Percentiles rank a stretch among this genome's conserved stretches.
Conservation (phyloP, 2,888 invertebrate genomes). For the Kuschelorhynchus macadamiae region DNA sequence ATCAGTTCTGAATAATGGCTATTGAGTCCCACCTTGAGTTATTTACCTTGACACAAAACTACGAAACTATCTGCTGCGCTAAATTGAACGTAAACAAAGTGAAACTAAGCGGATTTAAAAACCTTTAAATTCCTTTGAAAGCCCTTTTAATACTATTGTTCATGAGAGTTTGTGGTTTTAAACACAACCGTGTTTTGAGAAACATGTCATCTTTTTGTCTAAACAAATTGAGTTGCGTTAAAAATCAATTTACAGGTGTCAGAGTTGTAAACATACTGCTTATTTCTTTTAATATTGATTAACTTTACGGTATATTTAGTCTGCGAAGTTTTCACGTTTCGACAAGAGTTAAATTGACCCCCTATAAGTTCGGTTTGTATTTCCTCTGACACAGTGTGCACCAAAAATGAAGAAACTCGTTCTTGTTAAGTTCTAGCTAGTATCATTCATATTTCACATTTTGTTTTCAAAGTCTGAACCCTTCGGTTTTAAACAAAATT, state of each 20-base stretch:
- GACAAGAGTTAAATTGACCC: no score
- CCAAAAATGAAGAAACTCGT: no score
- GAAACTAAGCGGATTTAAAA: constrained; percentile 32
- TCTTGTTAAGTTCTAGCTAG: no score
- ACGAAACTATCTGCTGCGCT: constrained; percentile 15
- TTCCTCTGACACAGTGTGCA: no score
- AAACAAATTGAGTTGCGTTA: constrained; percentile 40
- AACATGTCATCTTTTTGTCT: constrained; percentile 29
- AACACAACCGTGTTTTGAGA: constrained; percentile 23
- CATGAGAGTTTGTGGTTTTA: constrained; percentile 31
- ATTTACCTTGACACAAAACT: constrained; percentile 38
- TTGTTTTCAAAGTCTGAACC: no score
- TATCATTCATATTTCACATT: no score
- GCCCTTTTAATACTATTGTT: constrained; percentile 18
- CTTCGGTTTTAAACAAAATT: no score
- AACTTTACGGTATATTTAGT: constrained; percentile 8
- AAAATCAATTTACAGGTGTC: constrained; percentile 40
- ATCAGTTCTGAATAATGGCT: constrained; percentile 23
- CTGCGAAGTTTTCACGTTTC: not conserved
- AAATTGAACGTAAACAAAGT: constrained; percentile 37
- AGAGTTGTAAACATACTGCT: constrained; percentile 12
- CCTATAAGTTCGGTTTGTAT: no score
- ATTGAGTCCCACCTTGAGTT: constrained; percentile 26
- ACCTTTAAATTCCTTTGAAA: constrained; percentile 12
- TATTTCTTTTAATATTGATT: no score